Evolutionary conservation across 2,113 vertebrate genomes (phyloP), one percentile per base, ranked within the genome.

Genomic region (Spilogale gracilis): DNA sequence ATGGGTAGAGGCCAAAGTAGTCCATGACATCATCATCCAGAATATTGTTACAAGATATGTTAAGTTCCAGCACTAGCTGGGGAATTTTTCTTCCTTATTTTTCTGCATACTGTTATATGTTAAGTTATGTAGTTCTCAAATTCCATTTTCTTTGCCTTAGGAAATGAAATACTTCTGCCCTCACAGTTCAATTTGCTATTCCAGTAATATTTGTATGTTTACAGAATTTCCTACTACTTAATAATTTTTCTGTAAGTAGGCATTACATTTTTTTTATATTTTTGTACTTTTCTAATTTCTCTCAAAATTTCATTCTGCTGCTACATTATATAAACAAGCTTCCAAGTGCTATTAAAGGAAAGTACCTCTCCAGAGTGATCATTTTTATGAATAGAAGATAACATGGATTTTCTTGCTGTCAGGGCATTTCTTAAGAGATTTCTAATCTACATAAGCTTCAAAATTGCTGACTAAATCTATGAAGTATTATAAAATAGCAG

Each of bases 391-490:
- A 60, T 67, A 80, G 65, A 92, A 65, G 30, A 94, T 43, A 94
- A 58, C 11, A 60, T 80, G 27, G 30, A n/a, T 90, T 92, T 89
- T 92, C 58, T 89, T 85, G 54, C 87, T 85, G 73, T 74, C 71
- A 85, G n/a, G 45, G n/a, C n/a, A 82, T 16, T 96, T 94, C 91
- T 94, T 81, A 95, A 81, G 54, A 92, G 50, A 96, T 74, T 86
- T 92, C 43, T 92, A 76, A 85, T 96, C 79, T 97, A 7, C 6
- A 81, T 27, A 74, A 89, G 23, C 71, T 92, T 94, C 73, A 89
- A n/a, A 96, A 96, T 60, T 86, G 73, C 92, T 90, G 84, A 94
- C 27, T 27, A 78, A 91, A 85, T 95, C 32, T 74, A 80, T 96
- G 81, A 82, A 20, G 30, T 52, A 78, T 54, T 92, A 45, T 27